Percentiles rank a stretch among this genome's conserved stretches.
phyloP scores from a whole-genome alignment of 2,888 invertebrate species.

The Laothoe populi region DNA sequence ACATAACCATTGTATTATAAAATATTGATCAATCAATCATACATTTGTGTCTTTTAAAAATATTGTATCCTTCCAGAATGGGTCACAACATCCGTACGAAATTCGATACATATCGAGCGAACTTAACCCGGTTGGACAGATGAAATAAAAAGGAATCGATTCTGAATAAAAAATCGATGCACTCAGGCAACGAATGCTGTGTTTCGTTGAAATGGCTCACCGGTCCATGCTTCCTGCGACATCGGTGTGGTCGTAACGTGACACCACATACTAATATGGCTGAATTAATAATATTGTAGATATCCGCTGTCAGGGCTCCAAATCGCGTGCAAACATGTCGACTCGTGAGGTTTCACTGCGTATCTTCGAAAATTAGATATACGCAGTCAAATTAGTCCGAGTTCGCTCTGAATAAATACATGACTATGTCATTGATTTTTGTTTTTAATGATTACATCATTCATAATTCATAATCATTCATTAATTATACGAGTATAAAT shows the following conservation, averaged over 20 bases:
- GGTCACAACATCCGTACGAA: slow-evolving; percentile 56
- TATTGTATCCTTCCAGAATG: slow-evolving; percentile 44
- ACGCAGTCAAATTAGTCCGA: slow-evolving; percentile 65
- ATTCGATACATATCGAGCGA: slow-evolving; percentile 51
- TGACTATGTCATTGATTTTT: background rate
- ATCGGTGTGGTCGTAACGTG: slow-evolving; percentile 80
- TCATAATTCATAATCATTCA: too few relatives aligned
- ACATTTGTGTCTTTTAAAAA: slow-evolving; percentile 42
- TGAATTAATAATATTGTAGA: slow-evolving; percentile 83
- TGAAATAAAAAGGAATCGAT: slow-evolving; percentile 64
- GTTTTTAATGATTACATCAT: too few relatives aligned
- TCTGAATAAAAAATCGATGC: slow-evolving; percentile 62
- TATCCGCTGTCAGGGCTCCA: slow-evolving; percentile 71
- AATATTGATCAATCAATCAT: slow-evolving; percentile 33
- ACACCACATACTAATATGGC: slow-evolving; percentile 81
- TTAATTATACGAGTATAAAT: too few relatives aligned
- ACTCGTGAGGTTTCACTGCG: slow-evolving; percentile 75
- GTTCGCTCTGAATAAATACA: background rate
- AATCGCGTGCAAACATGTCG: slow-evolving; percentile 79
- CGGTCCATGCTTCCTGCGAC: slow-evolving; percentile 82
- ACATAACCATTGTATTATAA: slow-evolving; percentile 57
- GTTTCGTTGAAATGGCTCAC: slow-evolving; percentile 75
- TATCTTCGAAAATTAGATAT: slow-evolving; percentile 71
- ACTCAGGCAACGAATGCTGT: slow-evolving; percentile 64
- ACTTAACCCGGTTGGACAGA: slow-evolving; percentile 56